A percentile compares a stretch with the other conserved stretches of the same genome.
Conservation (phyloP, 2,888 invertebrate species). For the Cheiracanthium punctorium region DNA sequence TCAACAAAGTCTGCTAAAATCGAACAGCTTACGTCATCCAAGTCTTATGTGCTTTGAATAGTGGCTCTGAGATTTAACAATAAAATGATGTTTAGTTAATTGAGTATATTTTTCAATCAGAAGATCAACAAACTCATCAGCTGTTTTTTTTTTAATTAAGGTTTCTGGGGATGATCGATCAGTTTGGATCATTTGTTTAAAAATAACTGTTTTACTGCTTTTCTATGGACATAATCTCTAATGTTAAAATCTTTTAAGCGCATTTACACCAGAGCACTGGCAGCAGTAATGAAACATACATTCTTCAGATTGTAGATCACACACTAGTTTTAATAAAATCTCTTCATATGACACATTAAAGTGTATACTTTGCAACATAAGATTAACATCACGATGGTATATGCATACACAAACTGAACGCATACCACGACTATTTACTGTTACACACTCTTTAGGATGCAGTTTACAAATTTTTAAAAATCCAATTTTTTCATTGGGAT, state of each 20-base stretch:
- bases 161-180: background rate
- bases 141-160: background rate
- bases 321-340: background rate
- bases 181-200: background rate
- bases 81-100: background rate
- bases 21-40: constrained; percentile 1
- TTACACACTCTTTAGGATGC: constrained; percentile 2
- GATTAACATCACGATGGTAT: constrained; percentile 12
- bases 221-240: background rate
- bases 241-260: background rate
- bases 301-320: background rate
- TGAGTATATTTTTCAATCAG: background rate
- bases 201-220: background rate
- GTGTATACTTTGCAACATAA: no score
- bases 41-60: background rate
- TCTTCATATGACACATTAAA: background rate
- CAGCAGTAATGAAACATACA: background rate
- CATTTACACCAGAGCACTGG: background rate
- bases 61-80: background rate
- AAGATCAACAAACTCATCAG: background rate
- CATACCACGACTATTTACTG: constrained; percentile 9
- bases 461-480: no score
- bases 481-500: no score
- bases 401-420: constrained; percentile 23
- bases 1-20: constrained; percentile 72